Evolutionary conservation across 2,888 invertebrate genomes (phyloP).

Genomic region (Andrena bicolor): DNA sequence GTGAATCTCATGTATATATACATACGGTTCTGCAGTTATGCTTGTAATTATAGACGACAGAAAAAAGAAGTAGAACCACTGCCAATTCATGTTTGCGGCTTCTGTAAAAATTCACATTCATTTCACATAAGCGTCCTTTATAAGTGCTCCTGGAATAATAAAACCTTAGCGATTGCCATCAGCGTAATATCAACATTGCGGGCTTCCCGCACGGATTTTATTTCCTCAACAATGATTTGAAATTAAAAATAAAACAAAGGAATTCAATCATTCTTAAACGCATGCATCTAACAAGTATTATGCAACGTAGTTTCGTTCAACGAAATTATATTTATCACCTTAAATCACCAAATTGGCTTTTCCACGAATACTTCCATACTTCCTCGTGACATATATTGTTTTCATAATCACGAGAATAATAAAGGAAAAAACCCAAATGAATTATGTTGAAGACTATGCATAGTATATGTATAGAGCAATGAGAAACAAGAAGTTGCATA

Average conservation of each 20-base stretch:
- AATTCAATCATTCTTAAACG: neutral
- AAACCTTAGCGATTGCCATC: neutral
- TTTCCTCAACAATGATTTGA: too few species aligned
- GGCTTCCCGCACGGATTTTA: too few species aligned
- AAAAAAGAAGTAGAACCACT: slow-evolving; percentile 55
- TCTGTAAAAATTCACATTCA: slow-evolving; percentile 39
- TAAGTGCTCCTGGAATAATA: neutral
- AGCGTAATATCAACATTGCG: too few species aligned
- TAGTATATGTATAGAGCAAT: too few species aligned
- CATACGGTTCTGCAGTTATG: slow-evolving; percentile 62
- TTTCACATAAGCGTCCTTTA: neutral
- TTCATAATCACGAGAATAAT: neutral
- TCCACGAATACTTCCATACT: neutral
- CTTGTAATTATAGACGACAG: slow-evolving; percentile 51
- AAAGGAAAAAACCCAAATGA: too few species aligned
- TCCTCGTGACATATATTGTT: neutral
- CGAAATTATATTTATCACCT: slow-evolving; percentile 11
- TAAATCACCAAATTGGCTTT: slow-evolving; percentile 47
- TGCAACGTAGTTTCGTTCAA: neutral
- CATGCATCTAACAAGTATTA: neutral
- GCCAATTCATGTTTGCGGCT: slow-evolving; percentile 62
- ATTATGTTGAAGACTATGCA: too few species aligned
- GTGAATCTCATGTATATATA: slow-evolving; percentile 23
- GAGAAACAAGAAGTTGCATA: too few species aligned
- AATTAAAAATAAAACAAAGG: neutral